Base-by-base conservation (phyloP, 2,797 vertebrate species). In the Micropoecilia bifurca region DNA sequence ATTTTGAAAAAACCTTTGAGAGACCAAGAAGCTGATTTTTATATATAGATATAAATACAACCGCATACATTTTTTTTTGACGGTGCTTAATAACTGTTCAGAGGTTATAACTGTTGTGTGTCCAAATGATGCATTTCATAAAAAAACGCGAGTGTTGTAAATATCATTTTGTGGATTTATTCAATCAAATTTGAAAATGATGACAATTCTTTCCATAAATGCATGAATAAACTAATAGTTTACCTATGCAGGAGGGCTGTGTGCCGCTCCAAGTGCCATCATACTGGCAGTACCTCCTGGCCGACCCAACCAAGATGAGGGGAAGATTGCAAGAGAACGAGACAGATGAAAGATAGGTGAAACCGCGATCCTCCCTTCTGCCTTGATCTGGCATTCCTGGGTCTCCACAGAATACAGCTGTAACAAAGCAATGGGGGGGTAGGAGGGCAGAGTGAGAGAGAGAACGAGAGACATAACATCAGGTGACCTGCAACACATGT, bases 391-490 rank as follows among this genome's bases (percentile, higher is more conserved):
- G 99, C 12, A 97, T 94, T 0, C 99, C 99, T 0, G 98, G 98
- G 77, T 99, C 99, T 6, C 98, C 99, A 0, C 99, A 99, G 95
- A 99, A 99, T 80, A 99, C 98, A 14, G 99, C 99, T 99, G 79
- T 18, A 85, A 50, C 76, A 43, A 84, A 25, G 16, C 14, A 28
- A 39, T 39, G 9, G 7, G 73, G 73, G 59, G 18, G 36, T 8
- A 71, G 1, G 47, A n/a, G 18, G 10, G 4, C 3, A 20, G 9
- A 4, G 2, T 2, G 36, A 30, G 46, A n/a, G 22, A 46, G 47
- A 48, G 47, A 25, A 25, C 12, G 5, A 7, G 16, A 47, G 61
- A 75, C 25, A 84, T 14, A 76, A 59, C 16, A 12, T 79, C 13
- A 79, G 46, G 33, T 76, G 72, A 88, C 63, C 57, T 3, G 39